Evolutionary conservation across 2,888 invertebrate species (phyloP), one percentile per base, ranked within the genome.

Genomic region (Antheraea yamamai): DNA sequence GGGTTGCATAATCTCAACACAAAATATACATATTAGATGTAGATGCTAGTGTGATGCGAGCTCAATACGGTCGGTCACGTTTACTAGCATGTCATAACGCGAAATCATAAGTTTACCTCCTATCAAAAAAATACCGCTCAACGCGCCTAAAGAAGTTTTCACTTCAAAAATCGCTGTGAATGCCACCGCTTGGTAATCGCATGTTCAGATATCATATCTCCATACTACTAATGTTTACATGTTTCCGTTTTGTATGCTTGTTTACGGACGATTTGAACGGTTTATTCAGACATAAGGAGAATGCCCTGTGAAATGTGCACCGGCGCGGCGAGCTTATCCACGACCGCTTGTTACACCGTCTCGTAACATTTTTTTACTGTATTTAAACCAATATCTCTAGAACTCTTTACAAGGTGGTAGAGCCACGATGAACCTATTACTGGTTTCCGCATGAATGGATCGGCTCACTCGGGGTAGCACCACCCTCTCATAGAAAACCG

Each of bases 211-310:
- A 30, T 30, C 70, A 39, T 70, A 70, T 70, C 39, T 70, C 39
- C 20, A n/a, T 8, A 70, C n/a, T n/a, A 39, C 39, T n/a, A 39
- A 70, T 39, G 70, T 70, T 70, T 39, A n/a, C n/a, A 70, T 20
- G 6, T 39, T 39, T 70, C n/a, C 70, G 35, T 35, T 39, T n/a
- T 39, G 70, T 35, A 70, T 39, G 70, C 70, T 70, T 39, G 70
- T 70, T 70, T 70, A 70, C 39, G 39, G 20, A 39, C 70, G 39
- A 70, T 70, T 70, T 35, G 0, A 35, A 70, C 70, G 39, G 70
- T 39, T 70, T 39, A 70, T 66, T 66, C 70, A 70, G 39, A 70
- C 70, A 39, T 70, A 39, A 70, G 70, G 70, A 39, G 70, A 70
- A 70, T 70, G 70, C 39, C 39, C 70, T 39, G 70, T 70, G 70